Conservation (phyloP, 2,113 vertebrate species). For the Malurus cyaneus region DNA sequence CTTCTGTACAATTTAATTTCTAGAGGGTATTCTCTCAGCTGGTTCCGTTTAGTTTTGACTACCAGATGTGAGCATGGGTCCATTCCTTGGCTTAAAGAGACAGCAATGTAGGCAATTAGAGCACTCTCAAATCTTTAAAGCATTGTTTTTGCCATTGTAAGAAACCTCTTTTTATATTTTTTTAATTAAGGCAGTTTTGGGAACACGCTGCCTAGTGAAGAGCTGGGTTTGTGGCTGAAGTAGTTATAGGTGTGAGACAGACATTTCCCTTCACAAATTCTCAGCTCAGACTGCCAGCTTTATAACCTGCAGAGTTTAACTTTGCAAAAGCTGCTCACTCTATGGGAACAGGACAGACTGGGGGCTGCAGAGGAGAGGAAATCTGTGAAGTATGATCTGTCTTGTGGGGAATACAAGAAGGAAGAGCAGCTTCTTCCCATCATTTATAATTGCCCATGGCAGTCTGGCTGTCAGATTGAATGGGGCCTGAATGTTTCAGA, state of each 20-base stretch:
- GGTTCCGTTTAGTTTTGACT: constrained; percentile 61
- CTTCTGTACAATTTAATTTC: constrained; percentile 57
- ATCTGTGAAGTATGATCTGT: not conserved
- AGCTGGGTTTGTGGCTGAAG: not conserved
- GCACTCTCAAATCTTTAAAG: constrained; percentile 28
- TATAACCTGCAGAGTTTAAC: not conserved
- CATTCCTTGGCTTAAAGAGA: constrained; percentile 49
- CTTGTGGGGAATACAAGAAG: not conserved
- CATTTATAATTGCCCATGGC: not conserved
- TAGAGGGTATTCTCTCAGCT: constrained; percentile 58
- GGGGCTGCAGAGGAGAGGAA: not conserved
- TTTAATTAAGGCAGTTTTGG: not conserved
- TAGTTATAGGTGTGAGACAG: not conserved
- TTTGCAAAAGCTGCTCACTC: not conserved
- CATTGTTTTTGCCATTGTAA: constrained; percentile 23
- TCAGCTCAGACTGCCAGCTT: not conserved
- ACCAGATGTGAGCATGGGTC: constrained; percentile 52
- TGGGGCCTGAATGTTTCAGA: not conserved
- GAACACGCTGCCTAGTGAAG: not conserved
- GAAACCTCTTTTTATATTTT: not conserved
- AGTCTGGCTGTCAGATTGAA: not conserved
- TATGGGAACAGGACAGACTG: not conserved
- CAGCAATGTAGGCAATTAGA: constrained; percentile 33
- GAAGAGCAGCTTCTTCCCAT: not conserved
- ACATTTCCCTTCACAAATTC: not conserved